Conservation (phyloP, 2,113 vertebrate species). For the Fulica atra region DNA sequence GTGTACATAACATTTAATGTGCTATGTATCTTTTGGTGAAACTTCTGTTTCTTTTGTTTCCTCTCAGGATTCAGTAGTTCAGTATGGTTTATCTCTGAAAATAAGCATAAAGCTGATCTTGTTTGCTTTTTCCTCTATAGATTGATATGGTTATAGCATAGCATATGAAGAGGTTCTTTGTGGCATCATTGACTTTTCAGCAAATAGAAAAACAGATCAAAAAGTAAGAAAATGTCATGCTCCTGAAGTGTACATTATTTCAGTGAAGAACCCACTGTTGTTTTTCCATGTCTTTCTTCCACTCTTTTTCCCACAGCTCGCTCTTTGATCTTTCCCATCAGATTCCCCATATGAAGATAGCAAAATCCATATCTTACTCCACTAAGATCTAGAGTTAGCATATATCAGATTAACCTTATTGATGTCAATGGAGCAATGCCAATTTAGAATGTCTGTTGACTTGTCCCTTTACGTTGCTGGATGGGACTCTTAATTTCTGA, state of each 20-base stretch:
- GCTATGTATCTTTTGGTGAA: neutral
- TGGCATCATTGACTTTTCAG: conserved; percentile 44
- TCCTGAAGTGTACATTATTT: conserved; percentile 25
- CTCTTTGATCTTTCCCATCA: conserved; percentile 2
- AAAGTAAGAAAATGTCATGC: conserved; percentile 44
- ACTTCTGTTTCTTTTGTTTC: neutral
- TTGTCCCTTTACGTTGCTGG: neutral
- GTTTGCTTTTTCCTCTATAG: conserved; percentile 38
- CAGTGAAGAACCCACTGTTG: neutral
- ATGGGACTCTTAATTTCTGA: neutral
- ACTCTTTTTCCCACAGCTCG: neutral
- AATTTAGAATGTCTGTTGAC: neutral
- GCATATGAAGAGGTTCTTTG: conserved; percentile 7
- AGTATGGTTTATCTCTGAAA: conserved; percentile 14
- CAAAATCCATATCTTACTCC: no score
- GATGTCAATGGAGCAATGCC: neutral
- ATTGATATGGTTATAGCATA: conserved; percentile 28
- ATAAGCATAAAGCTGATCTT: neutral
- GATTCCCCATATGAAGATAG: neutral
- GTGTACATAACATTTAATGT: neutral
- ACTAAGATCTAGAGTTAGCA: neutral
- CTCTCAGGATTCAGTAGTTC: neutral
- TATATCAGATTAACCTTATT: neutral
- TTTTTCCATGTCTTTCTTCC: neutral
- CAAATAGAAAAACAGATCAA: conserved; percentile 41